Evolutionary conservation across 2,113 vertebrate species (phyloP), one percentile per base, ranked within the genome.

Genomic region (Microtus montanus): DNA sequence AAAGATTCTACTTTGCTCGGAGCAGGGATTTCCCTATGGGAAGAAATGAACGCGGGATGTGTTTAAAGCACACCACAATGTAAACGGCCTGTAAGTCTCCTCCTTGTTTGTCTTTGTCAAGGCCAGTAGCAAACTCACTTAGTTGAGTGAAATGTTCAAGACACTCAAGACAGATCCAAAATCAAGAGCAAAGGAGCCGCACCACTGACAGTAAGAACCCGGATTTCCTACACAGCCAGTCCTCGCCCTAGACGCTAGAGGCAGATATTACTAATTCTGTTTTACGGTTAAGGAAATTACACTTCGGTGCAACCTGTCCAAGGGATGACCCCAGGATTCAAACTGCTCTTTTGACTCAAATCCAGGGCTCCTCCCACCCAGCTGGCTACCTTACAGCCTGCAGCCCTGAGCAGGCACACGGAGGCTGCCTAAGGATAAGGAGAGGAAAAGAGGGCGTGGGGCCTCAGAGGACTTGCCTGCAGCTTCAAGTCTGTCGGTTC

Each of bases 21-120:
- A 95, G 84, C 52, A 88, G 41, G 74, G 68, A 83, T 89, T 93
- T 96, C 92, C 92, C 77, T 54, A 13, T 90, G 70, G 83, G 41
- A 63, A 94, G 68, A 89, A 95, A 87, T 58, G 93, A 96, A 91
- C 78, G 47, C 80, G 85, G 82, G 75, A 77, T 93, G 92, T 1
- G 1, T 89, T 79, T 80, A 35, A 96, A 89, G 54, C 38, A 75
- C 33, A 84, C 13, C 70, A 9, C 71, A 86, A 80, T 93, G 26
- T 79, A 87, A 89, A 93, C 83, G 58, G 90, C 68, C 82, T 91
- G 71, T 63, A 87, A 86, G n/a, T 75, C 61, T 95, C 68, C 19
- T 54, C 7, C 44, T 52, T 58, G 7, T 49, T 68, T 15, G 2
- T 88, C 38, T 79, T 83, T 52, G 80, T 90, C 87, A 88, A 92